Conservation (phyloP, 1,140 invertebrate species). For the Drosophila repletoides region DNA sequence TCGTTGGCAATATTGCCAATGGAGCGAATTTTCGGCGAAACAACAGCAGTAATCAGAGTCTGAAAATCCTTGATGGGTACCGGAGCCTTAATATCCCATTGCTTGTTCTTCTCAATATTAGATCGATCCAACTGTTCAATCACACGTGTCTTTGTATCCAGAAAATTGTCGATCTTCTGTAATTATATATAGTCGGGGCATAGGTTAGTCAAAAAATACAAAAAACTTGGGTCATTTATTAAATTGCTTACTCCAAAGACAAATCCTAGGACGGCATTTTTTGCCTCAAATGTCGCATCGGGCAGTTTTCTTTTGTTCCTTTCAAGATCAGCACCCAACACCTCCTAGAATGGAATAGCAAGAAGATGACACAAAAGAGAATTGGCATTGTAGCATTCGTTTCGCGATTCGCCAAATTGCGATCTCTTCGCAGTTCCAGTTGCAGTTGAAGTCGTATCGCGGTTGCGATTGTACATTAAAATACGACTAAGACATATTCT, state of each 20-base stretch:
- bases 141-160: slow-evolving; percentile 89
- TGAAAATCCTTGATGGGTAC: slow-evolving; percentile 82
- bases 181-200: slow-evolving; percentile 3
- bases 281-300: slow-evolving; percentile 87
- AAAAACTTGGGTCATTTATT: background rate
- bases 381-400: slow-evolving; percentile 6
- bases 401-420: background rate
- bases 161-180: slow-evolving; percentile 89
- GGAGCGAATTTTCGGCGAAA: slow-evolving; percentile 85
- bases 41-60: slow-evolving; percentile 83
- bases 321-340: slow-evolving; percentile 74
- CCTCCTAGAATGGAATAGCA: slow-evolving; percentile 61
- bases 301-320: slow-evolving; percentile 89
- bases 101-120: slow-evolving; percentile 89
- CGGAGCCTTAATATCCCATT: slow-evolving; percentile 87
- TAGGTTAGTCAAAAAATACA: slow-evolving; percentile 3
- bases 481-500: background rate
- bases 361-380: slow-evolving; percentile 26
- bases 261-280: slow-evolving; percentile 89
- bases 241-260: slow-evolving; percentile 89
- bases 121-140: slow-evolving; percentile 86
- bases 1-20: slow-evolving; percentile 84
- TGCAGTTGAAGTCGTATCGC: background rate
- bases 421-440: too few species aligned
- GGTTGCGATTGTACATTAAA: too few species aligned